Evolutionary conservation across 2,888 invertebrate species (phyloP).

Genomic region (Steinernema hermaphroditum): DNA sequence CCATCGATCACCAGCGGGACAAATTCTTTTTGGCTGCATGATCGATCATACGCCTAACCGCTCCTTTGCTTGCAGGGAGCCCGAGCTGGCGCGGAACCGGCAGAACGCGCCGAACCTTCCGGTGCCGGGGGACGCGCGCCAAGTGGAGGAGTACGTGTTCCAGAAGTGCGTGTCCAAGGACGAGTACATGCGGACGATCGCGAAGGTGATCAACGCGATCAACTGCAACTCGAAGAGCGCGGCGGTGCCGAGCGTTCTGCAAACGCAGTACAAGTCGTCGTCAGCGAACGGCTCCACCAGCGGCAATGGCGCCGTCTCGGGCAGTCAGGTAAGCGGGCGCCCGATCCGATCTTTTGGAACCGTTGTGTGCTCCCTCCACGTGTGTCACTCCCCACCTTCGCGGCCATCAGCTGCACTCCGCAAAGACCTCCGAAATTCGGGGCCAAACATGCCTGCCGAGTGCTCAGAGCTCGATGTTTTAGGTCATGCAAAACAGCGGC

Average conservation of each 20-base stretch:
- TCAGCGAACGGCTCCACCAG: constrained; percentile 41
- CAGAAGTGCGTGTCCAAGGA: constrained; percentile 65
- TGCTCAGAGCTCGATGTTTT: constrained; percentile 15
- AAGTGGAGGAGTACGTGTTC: constrained; percentile 66
- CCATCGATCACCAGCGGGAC: constrained; percentile 16
- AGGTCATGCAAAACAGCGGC: constrained; percentile 23
- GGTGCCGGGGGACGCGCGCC: constrained; percentile 63
- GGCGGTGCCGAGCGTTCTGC: constrained; percentile 62
- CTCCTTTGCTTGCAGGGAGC: constrained; percentile 54
- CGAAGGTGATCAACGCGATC: constrained; percentile 66
- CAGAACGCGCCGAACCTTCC: constrained; percentile 66
- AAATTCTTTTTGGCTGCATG: background rate
- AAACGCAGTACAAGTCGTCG: constrained; percentile 43
- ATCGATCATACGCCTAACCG: background rate
- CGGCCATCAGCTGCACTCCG: constrained; percentile 20
- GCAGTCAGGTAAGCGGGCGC: background rate
- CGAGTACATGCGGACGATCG: constrained; percentile 66
- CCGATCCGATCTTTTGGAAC: background rate
- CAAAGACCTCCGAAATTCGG: background rate
- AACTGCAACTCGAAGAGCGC: constrained; percentile 65
- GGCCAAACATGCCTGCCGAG: background rate
- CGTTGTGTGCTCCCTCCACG: background rate
- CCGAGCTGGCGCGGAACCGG: constrained; percentile 64
- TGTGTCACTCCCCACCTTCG: constrained; percentile 8
- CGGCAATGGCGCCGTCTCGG: background rate